Percentiles rank a stretch among this genome's conserved stretches.
phyloP scores from a whole-genome alignment of 2,888 invertebrate genomes.

The Limnephilus marmoratus region DNA sequence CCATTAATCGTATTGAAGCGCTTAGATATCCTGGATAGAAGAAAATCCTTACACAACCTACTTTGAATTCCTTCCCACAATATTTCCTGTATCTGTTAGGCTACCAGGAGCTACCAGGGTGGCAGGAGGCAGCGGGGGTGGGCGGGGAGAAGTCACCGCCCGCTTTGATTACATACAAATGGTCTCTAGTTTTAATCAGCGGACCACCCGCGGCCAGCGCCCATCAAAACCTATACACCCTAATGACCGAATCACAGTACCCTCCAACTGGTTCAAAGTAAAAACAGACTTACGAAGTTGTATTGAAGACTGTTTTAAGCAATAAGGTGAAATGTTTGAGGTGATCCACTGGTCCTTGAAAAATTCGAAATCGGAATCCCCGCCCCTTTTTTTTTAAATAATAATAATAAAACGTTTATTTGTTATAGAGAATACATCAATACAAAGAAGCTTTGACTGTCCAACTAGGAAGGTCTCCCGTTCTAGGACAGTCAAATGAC shows the following conservation, averaged over 20 bases:
- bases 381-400: too few species aligned
- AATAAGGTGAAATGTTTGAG: background rate
- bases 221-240: background rate
- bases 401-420: too few species aligned
- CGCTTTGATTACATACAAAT: conserved; percentile 44
- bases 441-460: too few species aligned
- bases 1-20: too few species aligned
- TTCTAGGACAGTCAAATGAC: too few species aligned
- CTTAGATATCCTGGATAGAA: too few species aligned
- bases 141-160: conserved; percentile 42
- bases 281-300: background rate
- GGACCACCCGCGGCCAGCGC: conserved; percentile 58
- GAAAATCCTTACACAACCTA: background rate
- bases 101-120: background rate
- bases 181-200: conserved; percentile 60
- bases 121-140: conserved; percentile 44
- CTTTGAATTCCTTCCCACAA: background rate
- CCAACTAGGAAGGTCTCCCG: too few species aligned
- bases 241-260: conserved; percentile 13
- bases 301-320: background rate
- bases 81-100: background rate
- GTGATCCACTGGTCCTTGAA: background rate
- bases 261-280: background rate
- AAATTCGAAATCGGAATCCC: too few species aligned
- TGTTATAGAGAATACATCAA: too few species aligned